Conservation (phyloP, 92 coral and sea anemone genomes). For the Zoanthus gigantus region DNA sequence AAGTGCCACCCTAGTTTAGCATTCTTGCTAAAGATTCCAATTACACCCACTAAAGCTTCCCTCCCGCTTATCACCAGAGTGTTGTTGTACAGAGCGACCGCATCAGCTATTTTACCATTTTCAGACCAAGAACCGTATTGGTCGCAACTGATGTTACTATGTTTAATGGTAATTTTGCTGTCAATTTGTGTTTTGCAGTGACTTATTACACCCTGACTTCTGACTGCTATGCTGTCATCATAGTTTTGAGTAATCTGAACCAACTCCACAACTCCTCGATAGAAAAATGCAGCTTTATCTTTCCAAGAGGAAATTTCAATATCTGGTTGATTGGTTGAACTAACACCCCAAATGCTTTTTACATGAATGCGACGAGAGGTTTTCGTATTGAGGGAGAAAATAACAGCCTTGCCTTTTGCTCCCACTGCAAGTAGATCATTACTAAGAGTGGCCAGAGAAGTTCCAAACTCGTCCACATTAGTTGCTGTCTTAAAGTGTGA, state of each 20-base stretch:
- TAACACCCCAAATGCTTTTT: not conserved
- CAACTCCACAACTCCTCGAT: conserved; percentile 16
- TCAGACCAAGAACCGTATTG: conserved; percentile 28
- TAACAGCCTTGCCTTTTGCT: conserved; percentile 57
- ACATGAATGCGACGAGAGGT: not conserved
- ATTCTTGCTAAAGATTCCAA: conserved; percentile 48
- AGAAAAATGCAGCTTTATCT: conserved; percentile 20
- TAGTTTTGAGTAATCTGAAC: conserved; percentile 2
- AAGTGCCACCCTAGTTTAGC: conserved; percentile 40
- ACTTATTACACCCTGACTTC: not conserved
- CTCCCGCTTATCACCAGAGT: conserved; percentile 32
- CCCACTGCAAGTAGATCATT: conserved; percentile 65
- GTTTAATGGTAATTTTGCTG: not conserved
- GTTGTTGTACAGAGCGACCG: conserved; percentile 24
- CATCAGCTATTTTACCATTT: conserved; percentile 22
- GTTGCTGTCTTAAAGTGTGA: conserved; percentile 79
- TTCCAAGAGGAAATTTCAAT: conserved; percentile 24
- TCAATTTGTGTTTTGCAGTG: not conserved
- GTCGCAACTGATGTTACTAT: not conserved
- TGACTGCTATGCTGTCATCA: not conserved
- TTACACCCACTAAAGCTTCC: conserved; percentile 25
- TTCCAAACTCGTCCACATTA: conserved; percentile 70
- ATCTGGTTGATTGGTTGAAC: not conserved
- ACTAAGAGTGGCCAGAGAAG: conserved; percentile 64
- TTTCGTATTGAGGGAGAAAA: conserved; percentile 58